phyloP scores from a whole-genome alignment of 2,797 vertebrate species.

The Microctenopoma lineatum region DNA sequence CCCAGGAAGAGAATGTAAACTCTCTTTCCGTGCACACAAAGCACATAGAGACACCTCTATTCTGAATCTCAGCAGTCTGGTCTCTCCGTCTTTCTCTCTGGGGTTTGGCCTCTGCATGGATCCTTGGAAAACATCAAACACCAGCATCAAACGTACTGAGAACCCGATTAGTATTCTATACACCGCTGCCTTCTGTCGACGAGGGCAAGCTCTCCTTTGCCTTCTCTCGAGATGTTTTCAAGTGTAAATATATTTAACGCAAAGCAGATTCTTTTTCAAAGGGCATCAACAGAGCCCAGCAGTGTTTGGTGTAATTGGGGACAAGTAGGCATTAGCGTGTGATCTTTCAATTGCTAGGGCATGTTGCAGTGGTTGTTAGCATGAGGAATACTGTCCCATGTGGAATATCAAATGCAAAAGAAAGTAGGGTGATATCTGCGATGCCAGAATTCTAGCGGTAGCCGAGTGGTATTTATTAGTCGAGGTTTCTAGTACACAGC shows the following conservation, averaged over 20 bases:
- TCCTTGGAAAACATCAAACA: conserved; percentile 81
- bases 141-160: conserved; percentile 75
- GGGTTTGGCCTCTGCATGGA: conserved; percentile 66
- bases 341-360: conserved; percentile 82
- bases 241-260: conserved; percentile 82
- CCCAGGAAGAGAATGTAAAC: conserved; percentile 67
- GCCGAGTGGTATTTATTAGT: conserved; percentile 79
- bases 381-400: conserved; percentile 78
- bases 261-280: conserved; percentile 81
- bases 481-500: conserved; percentile 49
- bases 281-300: conserved; percentile 74
- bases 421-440: conserved; percentile 71
- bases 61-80: conserved; percentile 42
- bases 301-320: conserved; percentile 82
- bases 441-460: conserved; percentile 68
- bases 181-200: conserved; percentile 76
- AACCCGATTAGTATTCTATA: conserved; percentile 82
- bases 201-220: conserved; percentile 74
- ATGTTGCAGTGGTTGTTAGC: conserved; percentile 78
- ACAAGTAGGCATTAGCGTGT: conserved; percentile 83
- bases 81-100: conserved; percentile 58
- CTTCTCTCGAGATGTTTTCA: conserved; percentile 79
- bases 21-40: conserved; percentile 43
- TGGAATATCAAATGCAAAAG: conserved; percentile 76
- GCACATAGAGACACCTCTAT: conserved; percentile 42